phyloP scores from a whole-genome alignment of 2,888 invertebrate genomes.

The Spisula solida region DNA sequence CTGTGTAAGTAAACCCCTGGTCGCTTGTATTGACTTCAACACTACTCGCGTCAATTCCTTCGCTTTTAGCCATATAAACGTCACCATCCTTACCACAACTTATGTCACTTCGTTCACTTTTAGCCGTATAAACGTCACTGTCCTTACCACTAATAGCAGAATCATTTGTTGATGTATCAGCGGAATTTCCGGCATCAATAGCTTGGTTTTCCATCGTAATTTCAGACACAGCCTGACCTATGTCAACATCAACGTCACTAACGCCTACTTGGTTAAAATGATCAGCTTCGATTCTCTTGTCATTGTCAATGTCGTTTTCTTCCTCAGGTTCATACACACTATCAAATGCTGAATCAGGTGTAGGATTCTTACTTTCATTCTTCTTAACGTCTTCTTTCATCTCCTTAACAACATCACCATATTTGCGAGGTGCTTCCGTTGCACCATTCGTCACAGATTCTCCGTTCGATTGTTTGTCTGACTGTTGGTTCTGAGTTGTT shows the following conservation, averaged over 20 bases:
- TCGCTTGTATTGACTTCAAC: constrained; percentile 24
- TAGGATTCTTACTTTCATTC: neutral
- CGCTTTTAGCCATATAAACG: neutral
- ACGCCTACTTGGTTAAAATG: constrained; percentile 21
- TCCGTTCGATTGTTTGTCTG: constrained; percentile 22
- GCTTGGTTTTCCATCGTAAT: constrained; percentile 48
- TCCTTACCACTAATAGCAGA: neutral
- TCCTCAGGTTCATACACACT: constrained; percentile 41
- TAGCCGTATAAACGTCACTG: neutral
- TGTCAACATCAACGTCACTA: constrained; percentile 53
- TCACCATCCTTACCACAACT: neutral
- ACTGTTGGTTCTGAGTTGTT: neutral
- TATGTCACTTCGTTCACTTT: neutral
- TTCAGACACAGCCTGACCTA: constrained; percentile 59
- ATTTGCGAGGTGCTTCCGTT: neutral
- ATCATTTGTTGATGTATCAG: neutral
- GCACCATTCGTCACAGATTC: neutral
- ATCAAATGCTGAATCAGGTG: neutral
- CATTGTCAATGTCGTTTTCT: neutral
- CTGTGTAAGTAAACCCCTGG: constrained; percentile 42
- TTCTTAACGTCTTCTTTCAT: neutral
- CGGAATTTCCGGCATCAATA: constrained; percentile 22
- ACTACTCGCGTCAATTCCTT: neutral
- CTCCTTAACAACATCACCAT: neutral
- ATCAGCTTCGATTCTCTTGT: neutral